Evolutionary conservation across 2,113 vertebrate species (phyloP).

Genomic region (Fulmarus glacialis): DNA sequence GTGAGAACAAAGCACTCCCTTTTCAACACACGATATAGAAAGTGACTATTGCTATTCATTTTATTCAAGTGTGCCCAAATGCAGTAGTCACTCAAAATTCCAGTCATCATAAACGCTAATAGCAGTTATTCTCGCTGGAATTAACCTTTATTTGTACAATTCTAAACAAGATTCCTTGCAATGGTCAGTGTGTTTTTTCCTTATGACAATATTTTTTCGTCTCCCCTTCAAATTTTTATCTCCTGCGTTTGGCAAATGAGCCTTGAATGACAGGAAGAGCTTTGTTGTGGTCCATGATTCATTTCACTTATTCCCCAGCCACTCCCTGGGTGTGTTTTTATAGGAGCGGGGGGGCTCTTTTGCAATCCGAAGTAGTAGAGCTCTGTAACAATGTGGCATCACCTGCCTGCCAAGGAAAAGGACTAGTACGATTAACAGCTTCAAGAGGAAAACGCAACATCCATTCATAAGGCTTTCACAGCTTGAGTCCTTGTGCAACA

Average conservation of each 20-base stretch:
- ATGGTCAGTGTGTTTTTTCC: conserved; percentile 17
- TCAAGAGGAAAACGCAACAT: neutral
- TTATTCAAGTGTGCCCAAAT: neutral
- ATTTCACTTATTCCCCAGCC: conserved; percentile 42
- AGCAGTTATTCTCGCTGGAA: neutral
- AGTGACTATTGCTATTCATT: neutral
- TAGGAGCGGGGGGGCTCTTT: conserved; percentile 12
- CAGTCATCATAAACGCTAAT: neutral
- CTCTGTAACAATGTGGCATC: neutral
- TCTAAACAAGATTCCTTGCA: neutral
- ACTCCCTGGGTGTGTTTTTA: conserved; percentile 66
- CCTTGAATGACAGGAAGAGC: conserved; percentile 50
- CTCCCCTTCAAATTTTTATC: conserved; percentile 49
- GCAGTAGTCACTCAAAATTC: neutral
- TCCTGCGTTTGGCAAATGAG: conserved; percentile 49
- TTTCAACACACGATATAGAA: neutral
- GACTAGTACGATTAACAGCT: neutral
- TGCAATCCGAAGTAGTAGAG: conserved; percentile 45
- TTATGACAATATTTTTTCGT: conserved; percentile 51
- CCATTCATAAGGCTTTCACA: neutral
- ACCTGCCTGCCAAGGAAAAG: neutral
- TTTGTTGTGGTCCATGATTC: conserved; percentile 75
- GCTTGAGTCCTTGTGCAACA: neutral
- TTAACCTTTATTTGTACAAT: neutral
- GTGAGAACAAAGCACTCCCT: neutral